phyloP scores from a whole-genome alignment of 1,140 invertebrate species.

The Meloidogyne floridensis region DNA sequence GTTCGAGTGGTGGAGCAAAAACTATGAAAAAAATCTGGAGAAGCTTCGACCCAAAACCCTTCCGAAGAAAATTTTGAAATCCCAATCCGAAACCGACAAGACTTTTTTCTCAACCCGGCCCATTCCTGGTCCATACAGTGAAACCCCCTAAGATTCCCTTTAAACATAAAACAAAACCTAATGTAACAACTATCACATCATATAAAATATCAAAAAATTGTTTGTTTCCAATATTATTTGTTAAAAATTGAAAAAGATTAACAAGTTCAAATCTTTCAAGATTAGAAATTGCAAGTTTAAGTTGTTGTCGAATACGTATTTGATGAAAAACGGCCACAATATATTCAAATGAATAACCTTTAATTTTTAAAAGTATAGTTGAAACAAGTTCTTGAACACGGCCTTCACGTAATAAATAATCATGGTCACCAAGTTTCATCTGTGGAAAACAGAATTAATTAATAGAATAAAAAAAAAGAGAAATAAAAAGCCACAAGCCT shows the following conservation, averaged over 20 bases:
- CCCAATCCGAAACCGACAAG: no score
- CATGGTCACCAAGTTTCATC: slow-evolving; percentile 42
- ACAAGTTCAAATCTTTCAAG: slow-evolving; percentile 28
- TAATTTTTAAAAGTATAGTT: slow-evolving; percentile 27
- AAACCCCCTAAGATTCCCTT: no score
- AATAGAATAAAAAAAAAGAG: slow-evolving; percentile 19
- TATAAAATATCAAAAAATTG: slow-evolving; percentile 50
- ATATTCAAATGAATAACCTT: background rate
- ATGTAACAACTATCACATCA: slow-evolving; percentile 36
- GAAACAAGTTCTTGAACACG: slow-evolving; percentile 40
- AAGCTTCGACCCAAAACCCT: no score
- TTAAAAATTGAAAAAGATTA: slow-evolving; percentile 38
- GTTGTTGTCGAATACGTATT: slow-evolving; percentile 39
- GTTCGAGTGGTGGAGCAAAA: background rate
- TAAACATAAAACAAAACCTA: background rate
- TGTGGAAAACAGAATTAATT: slow-evolving; percentile 31
- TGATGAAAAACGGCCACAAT: slow-evolving; percentile 53
- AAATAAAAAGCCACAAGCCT: slow-evolving; percentile 12
- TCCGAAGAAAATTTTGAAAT: no score
- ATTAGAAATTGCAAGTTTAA: slow-evolving; percentile 36
- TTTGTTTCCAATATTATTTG: slow-evolving; percentile 38
- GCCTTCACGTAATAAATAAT: slow-evolving; percentile 38
- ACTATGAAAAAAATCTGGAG: background rate
- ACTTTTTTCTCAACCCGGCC: no score
- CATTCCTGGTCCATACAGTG: no score